Percentiles rank a stretch among this genome's conserved stretches.
Conservation (phyloP, 2,797 vertebrate genomes). For the Etheostoma nigrum region DNA sequence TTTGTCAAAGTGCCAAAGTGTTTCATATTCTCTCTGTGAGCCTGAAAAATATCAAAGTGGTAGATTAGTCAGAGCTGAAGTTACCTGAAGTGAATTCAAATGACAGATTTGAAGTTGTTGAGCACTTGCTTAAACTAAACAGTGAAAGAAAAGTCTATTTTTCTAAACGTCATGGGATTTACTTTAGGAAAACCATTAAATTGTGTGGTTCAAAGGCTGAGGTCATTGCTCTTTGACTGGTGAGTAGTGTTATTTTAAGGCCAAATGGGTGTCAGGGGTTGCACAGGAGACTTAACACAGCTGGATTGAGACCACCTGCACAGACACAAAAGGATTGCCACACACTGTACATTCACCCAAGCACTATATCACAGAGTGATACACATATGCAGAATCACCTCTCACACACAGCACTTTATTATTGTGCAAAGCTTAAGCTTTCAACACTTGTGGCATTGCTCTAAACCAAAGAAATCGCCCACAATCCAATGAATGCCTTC, state of each 20-base stretch:
- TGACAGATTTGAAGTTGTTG: not conserved
- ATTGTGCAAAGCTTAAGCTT: conserved; percentile 13
- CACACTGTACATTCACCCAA: conserved; percentile 15
- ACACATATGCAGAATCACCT: conserved; percentile 5
- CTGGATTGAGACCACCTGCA: conserved; percentile 69
- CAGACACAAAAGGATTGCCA: conserved; percentile 24
- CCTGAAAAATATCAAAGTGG: conserved; percentile 5
- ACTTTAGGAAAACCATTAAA: conserved; percentile 68
- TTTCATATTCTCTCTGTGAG: conserved; percentile 4
- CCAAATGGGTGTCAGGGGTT: conserved; percentile 75
- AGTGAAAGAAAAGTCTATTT: conserved; percentile 31
- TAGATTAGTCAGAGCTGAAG: not conserved
- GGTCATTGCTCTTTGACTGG: conserved; percentile 62
- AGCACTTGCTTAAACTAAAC: conserved; percentile 4
- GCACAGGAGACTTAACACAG: conserved; percentile 66
- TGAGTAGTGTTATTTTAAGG: conserved; percentile 72
- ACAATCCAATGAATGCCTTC: conserved; percentile 24
- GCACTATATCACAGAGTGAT: not conserved
- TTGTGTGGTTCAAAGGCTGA: conserved; percentile 66
- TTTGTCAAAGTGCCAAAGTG: not conserved
- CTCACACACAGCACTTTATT: conserved; percentile 5
- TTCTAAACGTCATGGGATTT: conserved; percentile 42
- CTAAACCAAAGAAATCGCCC: conserved; percentile 5
- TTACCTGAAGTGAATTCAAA: conserved; percentile 13
- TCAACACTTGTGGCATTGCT: not conserved